phyloP scores from a whole-genome alignment of 1,140 invertebrate species.

The Hylaeus anthracinus region DNA sequence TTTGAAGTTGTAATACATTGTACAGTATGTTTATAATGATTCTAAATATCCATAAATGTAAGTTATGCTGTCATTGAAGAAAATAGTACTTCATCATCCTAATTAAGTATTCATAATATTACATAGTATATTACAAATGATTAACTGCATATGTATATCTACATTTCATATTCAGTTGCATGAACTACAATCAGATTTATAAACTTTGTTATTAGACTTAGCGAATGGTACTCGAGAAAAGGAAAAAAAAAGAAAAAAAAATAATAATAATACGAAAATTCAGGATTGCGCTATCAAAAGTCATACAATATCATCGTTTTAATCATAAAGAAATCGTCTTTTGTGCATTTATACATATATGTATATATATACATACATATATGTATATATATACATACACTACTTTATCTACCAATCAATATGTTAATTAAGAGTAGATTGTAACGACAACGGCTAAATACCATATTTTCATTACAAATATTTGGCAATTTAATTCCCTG shows the following conservation, averaged over 20 bases:
- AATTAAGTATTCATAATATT: background rate
- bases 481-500: slow-evolving; percentile 80
- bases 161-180: slow-evolving; percentile 5
- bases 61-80: background rate
- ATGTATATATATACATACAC: background rate
- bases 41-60: slow-evolving; percentile 5
- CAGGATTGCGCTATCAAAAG: background rate
- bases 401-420: background rate
- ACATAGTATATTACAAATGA: background rate
- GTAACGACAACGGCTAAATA: slow-evolving; percentile 54
- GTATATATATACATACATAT: background rate
- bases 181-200: background rate
- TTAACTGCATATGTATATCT: background rate
- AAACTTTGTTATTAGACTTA: background rate
- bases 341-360: slow-evolving; percentile 12
- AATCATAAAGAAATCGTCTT: background rate
- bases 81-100: slow-evolving; percentile 1
- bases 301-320: slow-evolving; percentile 18
- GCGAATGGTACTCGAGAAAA: background rate
- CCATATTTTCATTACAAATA: slow-evolving; percentile 66
- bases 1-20: slow-evolving; percentile 12
- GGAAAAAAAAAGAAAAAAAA: background rate
- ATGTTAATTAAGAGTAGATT: slow-evolving; percentile 53
- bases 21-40: slow-evolving; percentile 29
- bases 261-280: background rate